A percentile compares a stretch with the other conserved stretches of the same genome.
These are phyloP conservation scores for Nothobranchius kuhntae DNA, from an alignment of 2,113 vertebrate genomes.

Conservation along the genomic window DNA sequence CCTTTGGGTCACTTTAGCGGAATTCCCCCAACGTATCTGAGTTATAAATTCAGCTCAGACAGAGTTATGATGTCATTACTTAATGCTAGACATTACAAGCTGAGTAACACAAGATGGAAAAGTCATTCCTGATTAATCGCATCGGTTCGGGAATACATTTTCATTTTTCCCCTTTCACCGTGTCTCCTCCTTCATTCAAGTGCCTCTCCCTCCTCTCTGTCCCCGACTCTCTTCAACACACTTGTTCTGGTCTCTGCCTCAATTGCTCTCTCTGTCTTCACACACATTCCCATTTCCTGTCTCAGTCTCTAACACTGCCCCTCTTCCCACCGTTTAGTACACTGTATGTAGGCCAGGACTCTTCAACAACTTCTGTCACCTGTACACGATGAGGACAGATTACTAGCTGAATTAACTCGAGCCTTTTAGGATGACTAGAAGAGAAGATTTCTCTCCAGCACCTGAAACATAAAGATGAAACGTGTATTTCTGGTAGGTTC, in stretches of 20 bases:
- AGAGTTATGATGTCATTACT: conserved; percentile 76
- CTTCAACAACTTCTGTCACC: conserved; percentile 63
- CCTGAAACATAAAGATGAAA: conserved; percentile 26
- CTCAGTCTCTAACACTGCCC: conserved; percentile 25
- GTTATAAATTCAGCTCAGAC: conserved; percentile 65
- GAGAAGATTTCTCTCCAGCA: conserved; percentile 15
- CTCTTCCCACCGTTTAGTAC: conserved; percentile 44
- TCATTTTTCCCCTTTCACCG: conserved; percentile 67
- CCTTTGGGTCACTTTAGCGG: conserved; percentile 55
- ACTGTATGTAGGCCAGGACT: conserved; percentile 63
- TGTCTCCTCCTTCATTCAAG: conserved; percentile 34
- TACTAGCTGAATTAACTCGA: conserved; percentile 32
- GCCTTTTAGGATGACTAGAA: conserved; percentile 14
- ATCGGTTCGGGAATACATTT: conserved; percentile 67
- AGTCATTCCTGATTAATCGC: conserved; percentile 73
- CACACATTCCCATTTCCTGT: conserved; percentile 37
- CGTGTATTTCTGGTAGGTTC: conserved; percentile 8
- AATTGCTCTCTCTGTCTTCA: conserved; percentile 37
- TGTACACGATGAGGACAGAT: conserved; percentile 51
- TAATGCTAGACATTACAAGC: conserved; percentile 73
- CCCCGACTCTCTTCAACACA: conserved; percentile 34
- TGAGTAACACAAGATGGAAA: conserved; percentile 73
- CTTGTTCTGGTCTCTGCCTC: conserved; percentile 47
- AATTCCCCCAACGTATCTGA: conserved; percentile 51
- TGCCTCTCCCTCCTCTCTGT: conserved; percentile 35